Conservation (phyloP, 2,113 vertebrate species). For the Vulpes vulpes region DNA sequence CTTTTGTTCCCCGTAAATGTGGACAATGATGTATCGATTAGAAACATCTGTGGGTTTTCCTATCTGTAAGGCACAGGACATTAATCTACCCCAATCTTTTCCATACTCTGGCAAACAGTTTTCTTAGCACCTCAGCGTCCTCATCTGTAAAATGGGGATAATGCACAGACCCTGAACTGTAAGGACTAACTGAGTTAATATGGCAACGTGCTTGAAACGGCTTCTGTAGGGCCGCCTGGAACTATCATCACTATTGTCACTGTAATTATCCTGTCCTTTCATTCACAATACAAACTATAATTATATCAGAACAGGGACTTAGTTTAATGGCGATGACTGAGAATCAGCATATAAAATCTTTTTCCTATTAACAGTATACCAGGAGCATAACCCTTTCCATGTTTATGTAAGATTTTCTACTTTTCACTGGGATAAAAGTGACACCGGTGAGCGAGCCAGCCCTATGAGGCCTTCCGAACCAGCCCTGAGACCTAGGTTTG, state of each 20-base stretch:
- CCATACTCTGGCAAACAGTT: not conserved
- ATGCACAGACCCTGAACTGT: not conserved
- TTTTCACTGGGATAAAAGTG: slow-evolving; percentile 10
- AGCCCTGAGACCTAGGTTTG: not conserved
- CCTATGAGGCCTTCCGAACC: not conserved
- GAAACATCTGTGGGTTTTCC: not conserved
- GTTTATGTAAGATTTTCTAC: not conserved
- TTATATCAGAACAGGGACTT: not conserved
- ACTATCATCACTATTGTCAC: not conserved
- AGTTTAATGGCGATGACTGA: not conserved
- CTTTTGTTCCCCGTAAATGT: not conserved
- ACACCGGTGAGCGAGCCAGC: not conserved
- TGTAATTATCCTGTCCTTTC: not conserved
- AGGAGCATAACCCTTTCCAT: not conserved
- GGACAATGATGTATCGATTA: not conserved
- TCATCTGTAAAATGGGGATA: not conserved
- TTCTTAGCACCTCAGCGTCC: not conserved
- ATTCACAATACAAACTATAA: not conserved
- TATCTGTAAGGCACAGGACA: not conserved
- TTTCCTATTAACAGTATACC: not conserved
- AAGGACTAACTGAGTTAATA: not conserved
- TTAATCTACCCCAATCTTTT: not conserved
- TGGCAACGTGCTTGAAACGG: not conserved
- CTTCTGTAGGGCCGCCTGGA: not conserved
- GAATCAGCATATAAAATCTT: not conserved